Base-by-base conservation (phyloP, 1,140 invertebrate genomes). In the Drosophila seguyi region DNA sequence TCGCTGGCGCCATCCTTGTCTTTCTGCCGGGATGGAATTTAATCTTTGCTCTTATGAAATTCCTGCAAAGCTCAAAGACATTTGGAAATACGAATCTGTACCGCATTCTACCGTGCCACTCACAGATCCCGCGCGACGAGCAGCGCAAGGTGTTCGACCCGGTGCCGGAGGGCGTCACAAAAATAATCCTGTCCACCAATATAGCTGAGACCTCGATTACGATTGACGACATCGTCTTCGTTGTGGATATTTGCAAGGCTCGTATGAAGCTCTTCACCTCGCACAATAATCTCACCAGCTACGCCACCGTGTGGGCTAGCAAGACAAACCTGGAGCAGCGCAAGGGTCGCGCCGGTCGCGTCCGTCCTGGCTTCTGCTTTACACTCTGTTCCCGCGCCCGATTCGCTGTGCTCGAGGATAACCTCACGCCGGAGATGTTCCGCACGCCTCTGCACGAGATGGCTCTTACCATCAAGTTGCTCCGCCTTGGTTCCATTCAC, bases 201-300 rank as follows among this genome's bases (percentile, higher is more conserved):
- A 98, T 99, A 81, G 97, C 97, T 0, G 98, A 99, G 94, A 98
- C 97, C 0, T 98, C 98, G 8, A 98, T 99, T 53, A 99, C 98
- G 6, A 99, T 99, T 75, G 97, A 99, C 91, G 98, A 99, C 92
- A 97, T 99, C 8, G 98, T 99, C 3, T 99, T 97, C 93, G 98
- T 99, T 1, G 97, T 99, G 80, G 98, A 99, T 93, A 96, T 96
- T 39, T 98, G 98, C 91, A 98, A 98, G 93, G 97, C 98, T 0
- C 99, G 99, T 91, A 97, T 98, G 94, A 99, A 99, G 88, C 94
- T 98, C 42, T 99, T 98, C 87, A 98, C 98, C 2, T 97, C 98
- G 0, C 97, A 99, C 87, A 98, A 98, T 86, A 99, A 99, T 93
- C 97, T 99, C 95, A 98, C 97, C 0, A 98, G 97, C 81, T 98